Conservation (phyloP, 2,888 invertebrate genomes). For the Petrolisthes manimaculis region DNA sequence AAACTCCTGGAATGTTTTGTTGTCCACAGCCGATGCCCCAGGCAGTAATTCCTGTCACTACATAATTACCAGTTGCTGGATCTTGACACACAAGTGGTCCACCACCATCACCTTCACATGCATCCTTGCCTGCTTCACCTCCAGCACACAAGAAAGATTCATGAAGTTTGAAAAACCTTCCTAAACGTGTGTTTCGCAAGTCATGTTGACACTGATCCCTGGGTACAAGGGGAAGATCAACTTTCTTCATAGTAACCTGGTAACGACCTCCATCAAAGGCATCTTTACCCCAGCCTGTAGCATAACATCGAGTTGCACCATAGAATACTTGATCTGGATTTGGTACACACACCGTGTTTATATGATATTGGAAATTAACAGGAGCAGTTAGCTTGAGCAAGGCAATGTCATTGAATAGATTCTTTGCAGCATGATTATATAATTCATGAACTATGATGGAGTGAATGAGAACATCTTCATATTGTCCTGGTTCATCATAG, state of each 20-base stretch:
- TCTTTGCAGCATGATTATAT: slow-evolving; percentile 31
- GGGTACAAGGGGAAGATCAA: slow-evolving; percentile 79
- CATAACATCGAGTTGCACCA: slow-evolving; percentile 60
- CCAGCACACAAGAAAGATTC: slow-evolving; percentile 83
- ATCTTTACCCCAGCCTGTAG: slow-evolving; percentile 67
- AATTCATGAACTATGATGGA: slow-evolving; percentile 56
- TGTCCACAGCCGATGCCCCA: slow-evolving; percentile 65
- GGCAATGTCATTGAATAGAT: slow-evolving; percentile 66
- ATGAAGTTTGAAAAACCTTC: slow-evolving; percentile 78
- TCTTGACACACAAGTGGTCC: slow-evolving; percentile 65
- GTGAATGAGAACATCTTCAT: slow-evolving; percentile 49
- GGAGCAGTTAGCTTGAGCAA: slow-evolving; percentile 59
- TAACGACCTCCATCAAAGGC: slow-evolving; percentile 69
- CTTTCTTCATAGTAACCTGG: slow-evolving; percentile 81
- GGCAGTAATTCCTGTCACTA: slow-evolving; percentile 60
- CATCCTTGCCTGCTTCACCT: slow-evolving; percentile 79
- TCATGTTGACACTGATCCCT: slow-evolving; percentile 74
- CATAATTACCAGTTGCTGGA: slow-evolving; percentile 45
- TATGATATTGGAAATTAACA: slow-evolving; percentile 57
- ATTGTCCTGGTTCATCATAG: slow-evolving; percentile 55
- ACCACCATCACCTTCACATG: slow-evolving; percentile 75
- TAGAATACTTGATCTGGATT: slow-evolving; percentile 7
- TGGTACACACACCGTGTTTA: slow-evolving; percentile 66
- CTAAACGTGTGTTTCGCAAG: slow-evolving; percentile 79
- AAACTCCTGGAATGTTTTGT: slow-evolving; percentile 63